Evolutionary conservation across 2,113 vertebrate genomes (phyloP).

Genomic region (Zingel zingel): DNA sequence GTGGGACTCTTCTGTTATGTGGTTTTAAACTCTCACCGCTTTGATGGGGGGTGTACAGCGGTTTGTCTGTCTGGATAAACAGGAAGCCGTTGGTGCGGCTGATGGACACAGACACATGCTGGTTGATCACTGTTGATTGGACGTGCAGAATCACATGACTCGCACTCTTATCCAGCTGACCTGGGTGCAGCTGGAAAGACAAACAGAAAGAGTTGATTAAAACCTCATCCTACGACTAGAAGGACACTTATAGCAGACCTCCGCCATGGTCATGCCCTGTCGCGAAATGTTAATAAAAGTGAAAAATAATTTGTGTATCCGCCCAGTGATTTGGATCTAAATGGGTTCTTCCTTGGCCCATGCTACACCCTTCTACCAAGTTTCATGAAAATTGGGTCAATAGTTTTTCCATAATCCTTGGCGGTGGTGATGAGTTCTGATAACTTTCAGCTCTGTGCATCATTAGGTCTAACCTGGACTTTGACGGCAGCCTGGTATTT

Average conservation of each 20-base stretch:
- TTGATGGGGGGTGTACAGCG: slow-evolving; percentile 92
- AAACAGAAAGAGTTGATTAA: slow-evolving; percentile 6
- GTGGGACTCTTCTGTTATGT: not conserved
- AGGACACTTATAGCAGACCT: too few species aligned
- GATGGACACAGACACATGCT: slow-evolving; percentile 82
- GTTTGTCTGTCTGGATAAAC: slow-evolving; percentile 94
- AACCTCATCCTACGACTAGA: too few species aligned
- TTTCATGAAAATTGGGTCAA: too few species aligned
- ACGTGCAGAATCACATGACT: slow-evolving; percentile 87
- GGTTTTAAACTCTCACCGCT: slow-evolving; percentile 79
- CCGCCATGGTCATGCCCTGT: too few species aligned
- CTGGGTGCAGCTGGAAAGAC: slow-evolving; percentile 82
- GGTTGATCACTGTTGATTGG: slow-evolving; percentile 84
- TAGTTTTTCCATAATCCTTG: too few species aligned
- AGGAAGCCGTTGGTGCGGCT: slow-evolving; percentile 91
- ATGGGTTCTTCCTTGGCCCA: too few species aligned
- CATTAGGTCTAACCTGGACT: slow-evolving; percentile 83
- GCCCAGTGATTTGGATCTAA: too few species aligned
- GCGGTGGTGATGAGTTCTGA: too few species aligned
- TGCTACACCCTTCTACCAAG: too few species aligned
- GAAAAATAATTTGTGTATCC: too few species aligned
- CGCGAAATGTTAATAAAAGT: too few species aligned
- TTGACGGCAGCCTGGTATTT: slow-evolving; percentile 82
- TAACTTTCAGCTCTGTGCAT: not conserved
- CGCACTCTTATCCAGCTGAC: slow-evolving; percentile 72